Percentiles rank a stretch among this genome's conserved stretches.
phyloP scores from a whole-genome alignment of 1,140 invertebrate genomes.

The Formica selysi region DNA sequence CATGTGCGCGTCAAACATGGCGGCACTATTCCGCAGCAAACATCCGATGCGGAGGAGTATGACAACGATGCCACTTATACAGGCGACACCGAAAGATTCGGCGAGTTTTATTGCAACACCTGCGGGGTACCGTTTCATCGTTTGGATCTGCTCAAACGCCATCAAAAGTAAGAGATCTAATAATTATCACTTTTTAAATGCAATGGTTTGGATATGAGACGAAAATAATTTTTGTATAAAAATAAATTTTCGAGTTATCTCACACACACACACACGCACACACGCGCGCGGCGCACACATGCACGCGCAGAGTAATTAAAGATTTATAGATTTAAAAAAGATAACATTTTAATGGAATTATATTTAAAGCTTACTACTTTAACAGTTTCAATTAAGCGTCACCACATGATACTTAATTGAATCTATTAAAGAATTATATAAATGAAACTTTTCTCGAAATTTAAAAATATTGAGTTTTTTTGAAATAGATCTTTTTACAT shows the following conservation, averaged over 20 bases:
- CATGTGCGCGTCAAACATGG: conserved; percentile 89
- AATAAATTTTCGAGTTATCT: not conserved
- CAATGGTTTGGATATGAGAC: not conserved
- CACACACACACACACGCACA: too few relatives aligned
- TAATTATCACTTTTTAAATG: not conserved
- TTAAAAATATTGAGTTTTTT: not conserved
- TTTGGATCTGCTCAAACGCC: conserved; percentile 90
- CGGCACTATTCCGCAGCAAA: conserved; percentile 77
- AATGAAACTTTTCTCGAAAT: not conserved
- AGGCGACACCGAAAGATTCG: conserved; percentile 88
- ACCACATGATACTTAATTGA: not conserved
- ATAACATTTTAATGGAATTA: not conserved
- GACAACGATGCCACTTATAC: conserved; percentile 88
- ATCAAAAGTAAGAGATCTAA: conserved; percentile 86
- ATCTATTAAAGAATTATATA: not conserved
- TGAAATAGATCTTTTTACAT: not conserved
- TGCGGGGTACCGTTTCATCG: conserved; percentile 92
- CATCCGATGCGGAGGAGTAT: conserved; percentile 84
- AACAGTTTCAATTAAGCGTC: too few relatives aligned
- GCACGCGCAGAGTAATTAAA: not conserved
- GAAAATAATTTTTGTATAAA: not conserved
- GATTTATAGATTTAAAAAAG: not conserved
- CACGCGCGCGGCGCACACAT: too few relatives aligned
- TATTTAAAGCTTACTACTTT: not conserved
- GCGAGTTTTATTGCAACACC: conserved; percentile 91